Conservation (phyloP, 2,888 invertebrate genomes). For the Acleris cristana region DNA sequence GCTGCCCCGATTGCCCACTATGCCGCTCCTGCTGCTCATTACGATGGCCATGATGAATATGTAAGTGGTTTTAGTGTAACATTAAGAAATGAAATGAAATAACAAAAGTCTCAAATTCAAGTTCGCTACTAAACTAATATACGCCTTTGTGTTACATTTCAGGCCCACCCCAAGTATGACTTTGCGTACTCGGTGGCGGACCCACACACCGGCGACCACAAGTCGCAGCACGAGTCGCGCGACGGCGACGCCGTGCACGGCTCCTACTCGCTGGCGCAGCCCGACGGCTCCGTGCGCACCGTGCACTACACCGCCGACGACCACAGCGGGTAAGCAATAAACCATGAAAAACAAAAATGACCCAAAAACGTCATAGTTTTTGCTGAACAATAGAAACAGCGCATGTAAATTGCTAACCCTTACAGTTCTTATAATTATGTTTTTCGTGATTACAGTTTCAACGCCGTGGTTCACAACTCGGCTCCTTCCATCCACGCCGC, state of each 20-base stretch:
- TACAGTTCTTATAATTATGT: background rate
- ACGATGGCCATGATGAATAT: conserved; percentile 48
- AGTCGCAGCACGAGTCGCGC: conserved; percentile 79
- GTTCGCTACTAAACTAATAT: background rate
- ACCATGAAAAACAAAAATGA: background rate
- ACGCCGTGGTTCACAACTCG: conserved; percentile 50
- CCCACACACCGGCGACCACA: conserved; percentile 84
- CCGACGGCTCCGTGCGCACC: conserved; percentile 80
- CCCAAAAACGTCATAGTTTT: background rate
- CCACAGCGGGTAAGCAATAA: conserved; percentile 71
- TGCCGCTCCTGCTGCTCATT: conserved; percentile 43
- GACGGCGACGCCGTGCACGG: conserved; percentile 84
- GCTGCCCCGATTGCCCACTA: conserved; percentile 41
- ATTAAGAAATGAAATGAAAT: background rate
- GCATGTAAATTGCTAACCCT: background rate
- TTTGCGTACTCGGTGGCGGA: conserved; percentile 81
- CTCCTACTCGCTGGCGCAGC: conserved; percentile 83
- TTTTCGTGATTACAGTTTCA: conserved; percentile 45
- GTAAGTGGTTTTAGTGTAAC: conserved; percentile 40
- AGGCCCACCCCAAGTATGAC: conserved; percentile 73
- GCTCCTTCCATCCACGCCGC: conserved; percentile 46
- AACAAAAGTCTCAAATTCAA: background rate
- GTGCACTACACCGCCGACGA: conserved; percentile 80
- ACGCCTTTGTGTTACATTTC: conserved; percentile 3
- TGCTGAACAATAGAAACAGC: background rate